Base-by-base conservation (phyloP, 2,113 vertebrate species). In the Gallinago media region DNA sequence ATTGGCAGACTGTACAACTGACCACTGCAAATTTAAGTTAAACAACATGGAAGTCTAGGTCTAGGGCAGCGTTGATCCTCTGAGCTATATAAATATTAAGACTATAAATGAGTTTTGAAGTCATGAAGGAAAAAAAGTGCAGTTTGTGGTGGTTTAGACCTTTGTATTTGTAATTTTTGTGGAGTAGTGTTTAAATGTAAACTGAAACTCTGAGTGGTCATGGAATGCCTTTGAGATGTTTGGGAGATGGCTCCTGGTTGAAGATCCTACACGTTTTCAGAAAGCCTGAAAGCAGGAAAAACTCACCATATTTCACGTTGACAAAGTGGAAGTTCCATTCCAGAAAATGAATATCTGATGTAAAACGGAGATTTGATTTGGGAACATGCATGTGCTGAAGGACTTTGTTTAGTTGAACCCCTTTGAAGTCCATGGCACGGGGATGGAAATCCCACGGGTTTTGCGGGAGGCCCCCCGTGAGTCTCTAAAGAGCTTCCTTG, bases 141-240 rank as follows among this genome's bases (percentile, higher is more conserved):
- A 19, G 10, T 52, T 83, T 91, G 29, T 88, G 68, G 29, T 92
- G 38, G n/a, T 82, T 89, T 66, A 84, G 85, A 70, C 34, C 19
- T 89, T 38, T 63, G 56, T 89, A 78, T 78, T 61, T 73, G 88
- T 94, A 62, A 8, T 8, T 77, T 77, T 56, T 87, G 92, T 96
- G 88, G 49, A 94, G 14, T 4, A 50, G 65, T 94, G 68, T 87
- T 89, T 91, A 32, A 76, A 55, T 74, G 71, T 95, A 23, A 83
- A 44, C 25, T 22, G 36, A 44, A 92, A 72, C n/a, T 75, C 93
- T 92, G 85, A 68, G 76, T 95, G 96, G 94, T 95, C 91, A 92
- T 32, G 21, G 73, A 87, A 96, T 68, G 83, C 68, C 61, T 95
- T 96, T 96, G 95, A 96, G 96, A 82, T 84, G 44, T 61, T 21